Base-by-base conservation (phyloP, 2,797 vertebrate genomes). In the Pantherophis alleghaniensis region DNA sequence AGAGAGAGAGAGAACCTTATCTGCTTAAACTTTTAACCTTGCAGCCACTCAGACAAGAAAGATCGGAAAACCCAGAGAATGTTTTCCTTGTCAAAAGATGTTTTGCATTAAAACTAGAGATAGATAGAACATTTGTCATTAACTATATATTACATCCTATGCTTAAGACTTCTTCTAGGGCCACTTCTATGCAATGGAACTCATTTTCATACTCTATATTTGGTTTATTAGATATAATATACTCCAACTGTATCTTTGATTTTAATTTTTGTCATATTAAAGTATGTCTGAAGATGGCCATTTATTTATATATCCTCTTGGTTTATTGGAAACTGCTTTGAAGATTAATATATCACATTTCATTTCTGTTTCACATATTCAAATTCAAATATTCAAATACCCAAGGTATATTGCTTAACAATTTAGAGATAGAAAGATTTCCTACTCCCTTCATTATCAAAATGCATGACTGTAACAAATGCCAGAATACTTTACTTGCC, bases 21-120 rank as follows among this genome's bases (percentile, higher is more conserved):
- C 94, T 94, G 0, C 87, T 93, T 96, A 86, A 96, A 93, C 94
- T 96, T 97, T 96, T 95, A 93, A 96, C 93, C 95, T 95, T 74
- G 3, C 90, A 95, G 94, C 88, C 89, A 32, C 92, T 95, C 90
- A 90, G 53, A 94, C 63, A 92, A 94, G 86, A 87, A 55, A 92
- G 37, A 0, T 86, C 42, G 88, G 89, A 57, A 93, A 87, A 55
- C 5, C 69, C 12, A 79, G 24, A 28, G 0, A 3, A 66, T 0
- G 22, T 1, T 79, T 11, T 56, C 53, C 92, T 60, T 88, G 28
- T 0, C 0, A 1, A 92, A 11, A 37, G 42, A 1, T 13, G 0
- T 11, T 37, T 24, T 0, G 1, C 2, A 47, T 37, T 42, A 0
- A 37, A 74, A 26, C 0, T 22, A 5, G 3, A 24, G 4, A 0